These are phyloP conservation scores for Drosophila novamexicana DNA, from an alignment of 1,140 invertebrate species.

Conservation along the genomic window DNA sequence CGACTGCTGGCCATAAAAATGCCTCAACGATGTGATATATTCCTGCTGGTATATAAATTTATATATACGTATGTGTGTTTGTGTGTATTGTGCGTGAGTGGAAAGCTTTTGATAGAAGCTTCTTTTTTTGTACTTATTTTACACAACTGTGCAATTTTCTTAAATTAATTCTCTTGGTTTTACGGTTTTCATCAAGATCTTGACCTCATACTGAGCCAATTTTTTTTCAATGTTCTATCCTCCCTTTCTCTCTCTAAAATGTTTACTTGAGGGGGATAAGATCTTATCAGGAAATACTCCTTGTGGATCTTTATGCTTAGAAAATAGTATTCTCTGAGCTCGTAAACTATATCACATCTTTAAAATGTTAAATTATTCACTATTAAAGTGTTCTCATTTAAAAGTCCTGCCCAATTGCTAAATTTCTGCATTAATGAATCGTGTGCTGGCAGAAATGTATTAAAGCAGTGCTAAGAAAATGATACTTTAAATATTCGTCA, in stretches of 20 bases:
- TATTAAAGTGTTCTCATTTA: too few relatives aligned
- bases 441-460: too few relatives aligned
- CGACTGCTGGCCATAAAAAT: conserved; percentile 65
- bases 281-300: too few relatives aligned
- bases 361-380: too few relatives aligned
- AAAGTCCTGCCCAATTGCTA: too few relatives aligned
- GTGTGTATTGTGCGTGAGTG: background rate
- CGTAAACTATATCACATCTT: too few relatives aligned
- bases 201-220: background rate
- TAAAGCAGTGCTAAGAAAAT: too few relatives aligned
- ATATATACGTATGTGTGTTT: background rate
- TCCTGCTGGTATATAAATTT: conserved; percentile 1
- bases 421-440: too few relatives aligned
- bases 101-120: background rate
- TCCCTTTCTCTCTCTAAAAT: background rate
- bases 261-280: too few relatives aligned
- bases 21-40: conserved; percentile 68
- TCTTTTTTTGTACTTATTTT: conserved; percentile 7
- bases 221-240: background rate
- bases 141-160: background rate
- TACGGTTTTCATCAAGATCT: conserved; percentile 4
- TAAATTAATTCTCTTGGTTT: conserved; percentile 3
- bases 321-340: too few relatives aligned
- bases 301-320: too few relatives aligned
- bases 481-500: too few relatives aligned